Conservation (phyloP, 2,797 vertebrate genomes). For the Taenioides sp. region DNA sequence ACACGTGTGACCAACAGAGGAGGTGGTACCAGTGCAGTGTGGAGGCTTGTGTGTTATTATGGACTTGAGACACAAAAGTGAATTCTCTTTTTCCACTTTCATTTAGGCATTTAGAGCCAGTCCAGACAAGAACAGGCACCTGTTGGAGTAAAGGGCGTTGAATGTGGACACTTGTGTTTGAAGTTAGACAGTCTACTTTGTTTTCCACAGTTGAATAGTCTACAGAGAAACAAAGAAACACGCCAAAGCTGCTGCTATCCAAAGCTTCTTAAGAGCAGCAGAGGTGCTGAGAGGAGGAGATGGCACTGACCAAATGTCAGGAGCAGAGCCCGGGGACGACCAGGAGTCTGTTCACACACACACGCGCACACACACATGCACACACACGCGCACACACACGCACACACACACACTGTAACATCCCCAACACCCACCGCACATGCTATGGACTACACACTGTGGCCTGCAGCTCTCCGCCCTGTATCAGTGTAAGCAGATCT, state of each 20-base stretch:
- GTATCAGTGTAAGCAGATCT: constrained; percentile 53
- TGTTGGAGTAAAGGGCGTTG: background rate
- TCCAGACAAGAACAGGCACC: background rate
- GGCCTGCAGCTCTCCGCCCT: constrained; percentile 52
- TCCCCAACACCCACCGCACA: background rate
- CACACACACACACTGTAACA: constrained; percentile 7
- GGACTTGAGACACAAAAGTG: background rate
- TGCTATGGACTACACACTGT: constrained; percentile 34
- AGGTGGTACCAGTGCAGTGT: background rate
- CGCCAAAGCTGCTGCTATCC: background rate
- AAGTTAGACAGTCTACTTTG: background rate
- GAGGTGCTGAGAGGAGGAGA: constrained; percentile 2
- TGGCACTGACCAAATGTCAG: constrained; percentile 2
- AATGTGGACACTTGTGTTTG: background rate
- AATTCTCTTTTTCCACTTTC: too few relatives aligned
- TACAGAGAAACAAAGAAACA: background rate
- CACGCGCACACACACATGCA: background rate
- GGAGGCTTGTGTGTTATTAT: background rate
- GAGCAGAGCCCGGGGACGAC: background rate
- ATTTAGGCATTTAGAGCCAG: background rate
- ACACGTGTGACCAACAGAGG: background rate
- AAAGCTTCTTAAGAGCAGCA: constrained; percentile 3
- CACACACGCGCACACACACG: background rate
- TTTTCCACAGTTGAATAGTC: background rate
- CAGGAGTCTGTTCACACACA: background rate